Evolutionary conservation across 2,888 invertebrate species (phyloP), one percentile per base, ranked within the genome.

Genomic region (Quadriops clusia): DNA sequence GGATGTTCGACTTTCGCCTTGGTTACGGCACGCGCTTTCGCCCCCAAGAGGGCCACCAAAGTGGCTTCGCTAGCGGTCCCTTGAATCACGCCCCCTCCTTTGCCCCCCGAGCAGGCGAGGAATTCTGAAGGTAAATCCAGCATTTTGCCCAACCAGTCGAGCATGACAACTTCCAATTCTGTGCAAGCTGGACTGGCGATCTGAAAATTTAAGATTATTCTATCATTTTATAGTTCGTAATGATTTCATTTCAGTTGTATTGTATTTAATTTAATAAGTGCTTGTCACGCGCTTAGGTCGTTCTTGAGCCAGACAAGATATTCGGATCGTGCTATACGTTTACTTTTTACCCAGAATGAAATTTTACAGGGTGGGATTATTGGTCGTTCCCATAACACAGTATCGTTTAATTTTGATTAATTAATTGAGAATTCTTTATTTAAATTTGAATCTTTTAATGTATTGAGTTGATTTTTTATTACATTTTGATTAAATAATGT

Each of bases 61-160:
- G 91, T 93, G 4, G 93, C 89, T 58, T 95, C 94, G 54, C 90
- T 91, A 17, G 94, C 94, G 0, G 94, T 91, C 30, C 91, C 87
- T 68, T 91, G 76, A 43, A 90, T 89, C 5, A 90, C 87, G 7
- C 87, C 87, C n/a, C 84, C 83, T 2, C 81, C 89, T 32, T 83
- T 86, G 34, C 80, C 82, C 0, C 85, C 87, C 0, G 80, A 78
- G 39, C 77, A 72, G 2, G 86, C 82, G 27, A 94, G 64, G 61
- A 94, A 94, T 43, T 76, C 74, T 10, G 77, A 67, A 0, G 95
- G 94, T 4, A 95, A 65, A 1, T 81, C 79, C 31, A 95, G 54
- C 80, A 93, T 84, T 64, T 91, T 86, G 23, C 89, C 94, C 42
- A 95, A 61, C 95, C 94, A 95, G 61, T 95, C 90, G 52, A 94